Base-by-base conservation (phyloP, 2,797 vertebrate genomes). In the Lacerta viridis region DNA sequence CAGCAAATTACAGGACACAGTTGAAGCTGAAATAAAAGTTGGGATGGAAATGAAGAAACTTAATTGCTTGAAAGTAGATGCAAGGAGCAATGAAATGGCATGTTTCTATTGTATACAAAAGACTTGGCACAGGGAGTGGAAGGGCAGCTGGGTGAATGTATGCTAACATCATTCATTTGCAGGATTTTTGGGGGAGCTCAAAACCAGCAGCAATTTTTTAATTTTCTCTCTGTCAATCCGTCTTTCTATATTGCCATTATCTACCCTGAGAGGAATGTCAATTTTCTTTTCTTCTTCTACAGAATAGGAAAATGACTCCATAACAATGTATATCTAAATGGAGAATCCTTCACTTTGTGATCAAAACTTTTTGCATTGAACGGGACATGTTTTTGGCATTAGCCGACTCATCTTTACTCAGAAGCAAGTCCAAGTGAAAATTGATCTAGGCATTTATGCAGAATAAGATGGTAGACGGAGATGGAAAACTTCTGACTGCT, bases 1-100 rank as follows among this genome's bases (percentile, higher is more conserved):
- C 41, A 77, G 59, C 41, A 93, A 95, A 96, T 95, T 85, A 89
- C 80, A 95, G 90, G 90, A 91, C 88, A 80, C 39, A 39, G 86
- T 80, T 79, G 33, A 90, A 80, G 29, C 0, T 85, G 69, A 79
- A 91, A 23, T 7, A 89, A 41, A 7, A 55, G 36, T 90, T 95
- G 83, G 88, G 87, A 33, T 86, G 10, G 66, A 93, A 92, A 91
- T 82, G n/a, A 76, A 91, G 76, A 72, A 88, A 83, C 90, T 89
- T 86, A 94, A 92, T 80, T 90, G 94, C 20, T 11, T 90, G 90
- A 78, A 87, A 55, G 89, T 82, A 33, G 83, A 92, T 88, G 76
- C 59, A 87, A 1, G 20, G 18, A 83, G 1, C 15, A 36, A 71
- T 80, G 85, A 85, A 93, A 91, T 86, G 20, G 72, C 59, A 87